phyloP scores from a whole-genome alignment of 2,797 vertebrate species.

The Gymnothorax javanicus region DNA sequence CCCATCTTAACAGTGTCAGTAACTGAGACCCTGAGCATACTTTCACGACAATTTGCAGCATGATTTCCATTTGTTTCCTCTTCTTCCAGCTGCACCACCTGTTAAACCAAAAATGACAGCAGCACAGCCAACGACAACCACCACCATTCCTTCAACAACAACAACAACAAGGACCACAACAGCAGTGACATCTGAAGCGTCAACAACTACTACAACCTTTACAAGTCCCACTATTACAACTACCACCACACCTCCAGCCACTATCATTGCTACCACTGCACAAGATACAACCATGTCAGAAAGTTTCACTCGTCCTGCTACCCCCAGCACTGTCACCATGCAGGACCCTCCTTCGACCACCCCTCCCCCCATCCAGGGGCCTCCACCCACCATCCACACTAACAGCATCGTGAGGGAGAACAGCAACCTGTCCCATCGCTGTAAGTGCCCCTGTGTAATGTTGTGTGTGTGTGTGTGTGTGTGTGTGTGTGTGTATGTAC shows the following conservation, averaged over 20 bases:
- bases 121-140: constrained; percentile 19
- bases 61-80: neutral
- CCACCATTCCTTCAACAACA: constrained; percentile 41
- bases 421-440: constrained; percentile 88
- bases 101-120: constrained; percentile 62
- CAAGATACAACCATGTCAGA: constrained; percentile 10
- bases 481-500: neutral
- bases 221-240: constrained; percentile 12
- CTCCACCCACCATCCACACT: constrained; percentile 61
- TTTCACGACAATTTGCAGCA: neutral
- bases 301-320: constrained; percentile 47
- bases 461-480: neutral
- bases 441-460: constrained; percentile 69
- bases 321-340: constrained; percentile 49
- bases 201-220: constrained; percentile 22
- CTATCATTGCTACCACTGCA: constrained; percentile 34
- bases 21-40: neutral
- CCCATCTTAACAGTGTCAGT: neutral
- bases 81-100: constrained; percentile 13
- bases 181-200: neutral
- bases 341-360: constrained; percentile 46
- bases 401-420: constrained; percentile 80
- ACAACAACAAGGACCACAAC: constrained; percentile 31
- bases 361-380: constrained; percentile 55
- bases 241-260: constrained; percentile 32